Conservation (phyloP, 2,113 vertebrate species). For the Lipophrys pholis region DNA sequence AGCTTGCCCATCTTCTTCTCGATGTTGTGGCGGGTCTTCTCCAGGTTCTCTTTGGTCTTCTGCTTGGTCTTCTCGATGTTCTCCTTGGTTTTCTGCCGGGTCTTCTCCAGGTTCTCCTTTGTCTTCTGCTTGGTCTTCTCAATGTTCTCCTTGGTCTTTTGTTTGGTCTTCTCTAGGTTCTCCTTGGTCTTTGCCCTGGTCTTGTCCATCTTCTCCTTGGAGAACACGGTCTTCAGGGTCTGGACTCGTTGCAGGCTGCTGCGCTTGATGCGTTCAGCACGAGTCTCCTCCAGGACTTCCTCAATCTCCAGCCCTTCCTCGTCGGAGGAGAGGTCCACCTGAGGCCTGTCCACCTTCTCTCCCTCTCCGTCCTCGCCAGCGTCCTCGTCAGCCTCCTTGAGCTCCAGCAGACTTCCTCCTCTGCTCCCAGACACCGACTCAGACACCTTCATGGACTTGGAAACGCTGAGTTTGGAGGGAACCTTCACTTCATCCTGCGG, state of each 20-base stretch:
- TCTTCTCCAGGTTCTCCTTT: slow-evolving; percentile 92
- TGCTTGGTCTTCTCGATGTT: slow-evolving; percentile 93
- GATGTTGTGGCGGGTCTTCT: slow-evolving; percentile 93
- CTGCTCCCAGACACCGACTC: slow-evolving; percentile 84
- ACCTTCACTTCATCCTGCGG: slow-evolving; percentile 94
- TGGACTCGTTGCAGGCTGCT: slow-evolving; percentile 94
- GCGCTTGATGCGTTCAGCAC: slow-evolving; percentile 93
- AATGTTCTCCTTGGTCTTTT: slow-evolving; percentile 91
- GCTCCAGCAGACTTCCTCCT: slow-evolving; percentile 75
- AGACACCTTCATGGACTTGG: slow-evolving; percentile 88
- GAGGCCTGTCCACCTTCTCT: slow-evolving; percentile 83
- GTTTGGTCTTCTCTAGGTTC: slow-evolving; percentile 91
- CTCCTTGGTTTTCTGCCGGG: slow-evolving; percentile 88
- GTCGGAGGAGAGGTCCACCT: slow-evolving; percentile 91
- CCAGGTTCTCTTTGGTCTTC: slow-evolving; percentile 87
- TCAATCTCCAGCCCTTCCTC: slow-evolving; percentile 94
- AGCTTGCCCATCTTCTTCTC: slow-evolving; percentile 98
- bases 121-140: slow-evolving; percentile 89
- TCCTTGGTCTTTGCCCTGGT: slow-evolving; percentile 90
- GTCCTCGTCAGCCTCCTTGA: slow-evolving; percentile 68
- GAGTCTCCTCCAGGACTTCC: slow-evolving; percentile 90
- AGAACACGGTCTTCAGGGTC: slow-evolving; percentile 96
- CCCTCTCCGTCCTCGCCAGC: slow-evolving; percentile 67
- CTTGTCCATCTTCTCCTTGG: slow-evolving; percentile 92
- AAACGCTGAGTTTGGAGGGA: slow-evolving; percentile 89